Percentiles rank a stretch among this genome's conserved stretches.
Evolutionary conservation across 2,888 invertebrate species (phyloP).

Genomic region (Lepidonotus clava): DNA sequence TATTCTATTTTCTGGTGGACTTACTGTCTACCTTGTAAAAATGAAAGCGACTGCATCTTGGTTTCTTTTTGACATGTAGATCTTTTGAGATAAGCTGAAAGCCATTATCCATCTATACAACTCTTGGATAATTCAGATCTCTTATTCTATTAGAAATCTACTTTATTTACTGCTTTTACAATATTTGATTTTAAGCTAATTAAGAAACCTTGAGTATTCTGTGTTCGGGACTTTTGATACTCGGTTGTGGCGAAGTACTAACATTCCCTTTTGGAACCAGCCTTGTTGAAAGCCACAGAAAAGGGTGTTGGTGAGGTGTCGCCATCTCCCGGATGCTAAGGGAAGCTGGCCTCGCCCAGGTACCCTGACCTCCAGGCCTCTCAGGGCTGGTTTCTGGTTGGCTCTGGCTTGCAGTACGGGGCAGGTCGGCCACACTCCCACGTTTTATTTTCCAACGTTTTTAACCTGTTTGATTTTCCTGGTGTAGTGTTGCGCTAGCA

Average conservation of each 20-base stretch:
- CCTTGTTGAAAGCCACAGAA: not conserved
- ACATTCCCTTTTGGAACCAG: not conserved
- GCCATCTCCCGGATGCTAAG: not conserved
- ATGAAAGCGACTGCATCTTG: too few relatives aligned
- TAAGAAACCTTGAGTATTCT: too few relatives aligned
- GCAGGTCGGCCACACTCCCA: conserved; percentile 11
- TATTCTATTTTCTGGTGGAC: too few relatives aligned
- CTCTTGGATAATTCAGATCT: too few relatives aligned
- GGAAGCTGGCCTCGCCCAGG: not conserved
- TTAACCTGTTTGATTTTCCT: conserved; percentile 50
- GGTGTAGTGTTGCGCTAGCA: conserved; percentile 54
- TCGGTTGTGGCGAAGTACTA: conserved; percentile 19
- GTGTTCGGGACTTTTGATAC: not conserved
- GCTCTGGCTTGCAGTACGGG: not conserved
- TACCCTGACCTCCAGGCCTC: too few relatives aligned
- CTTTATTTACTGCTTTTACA: too few relatives aligned
- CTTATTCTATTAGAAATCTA: too few relatives aligned
- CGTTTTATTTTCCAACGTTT: conserved; percentile 10
- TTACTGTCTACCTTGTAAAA: too few relatives aligned
- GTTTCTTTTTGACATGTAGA: too few relatives aligned
- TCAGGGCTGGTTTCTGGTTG: not conserved
- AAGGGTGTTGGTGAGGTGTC: not conserved
- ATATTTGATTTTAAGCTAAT: too few relatives aligned
- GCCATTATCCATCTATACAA: too few relatives aligned
- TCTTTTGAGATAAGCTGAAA: too few relatives aligned